These are phyloP conservation scores for Luehdorfia chinensis DNA, from an alignment of 1,140 invertebrate species.

Conservation along the genomic window DNA sequence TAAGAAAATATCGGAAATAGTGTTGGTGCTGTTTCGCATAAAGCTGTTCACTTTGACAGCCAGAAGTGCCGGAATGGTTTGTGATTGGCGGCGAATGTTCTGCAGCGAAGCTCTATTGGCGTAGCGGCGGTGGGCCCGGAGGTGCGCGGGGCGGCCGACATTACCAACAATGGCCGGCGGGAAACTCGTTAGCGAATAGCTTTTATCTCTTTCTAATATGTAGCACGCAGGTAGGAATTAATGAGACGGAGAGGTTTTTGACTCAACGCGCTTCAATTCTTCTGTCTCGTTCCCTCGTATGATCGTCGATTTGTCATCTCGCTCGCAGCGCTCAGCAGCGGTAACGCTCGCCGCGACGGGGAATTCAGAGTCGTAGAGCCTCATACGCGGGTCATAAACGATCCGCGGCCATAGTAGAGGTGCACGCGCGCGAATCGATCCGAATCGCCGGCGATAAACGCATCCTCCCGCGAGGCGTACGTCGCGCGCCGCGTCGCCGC, in stretches of 20 bases:
- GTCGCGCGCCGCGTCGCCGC: conserved; percentile 74
- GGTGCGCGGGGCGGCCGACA: conserved; percentile 65
- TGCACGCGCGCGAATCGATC: conserved; percentile 75
- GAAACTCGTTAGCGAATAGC: conserved; percentile 71
- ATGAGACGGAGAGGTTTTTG: conserved; percentile 70
- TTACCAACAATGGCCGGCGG: conserved; percentile 70
- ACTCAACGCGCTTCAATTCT: conserved; percentile 29
- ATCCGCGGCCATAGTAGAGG: conserved; percentile 76
- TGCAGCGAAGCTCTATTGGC: conserved; percentile 74
- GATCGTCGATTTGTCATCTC: conserved; percentile 53
- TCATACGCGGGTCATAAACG: conserved; percentile 77
- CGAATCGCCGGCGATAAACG: conserved; percentile 73
- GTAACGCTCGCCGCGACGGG: conserved; percentile 72
- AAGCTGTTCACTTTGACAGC: conserved; percentile 69
- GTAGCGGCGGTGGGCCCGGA: conserved; percentile 58
- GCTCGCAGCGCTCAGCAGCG: conserved; percentile 64
- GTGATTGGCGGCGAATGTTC: conserved; percentile 76
- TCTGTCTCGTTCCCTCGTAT: conserved; percentile 55
- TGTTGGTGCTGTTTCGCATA: conserved; percentile 53
- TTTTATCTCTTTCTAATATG: conserved; percentile 76
- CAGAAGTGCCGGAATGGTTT: conserved; percentile 75
- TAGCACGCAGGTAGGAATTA: conserved; percentile 71
- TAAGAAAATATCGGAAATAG: conserved; percentile 29
- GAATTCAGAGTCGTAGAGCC: conserved; percentile 74
- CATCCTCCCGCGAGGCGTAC: conserved; percentile 72